These are phyloP conservation scores for Cephalopterus ornatus DNA, from an alignment of 2,113 vertebrate genomes.

Conservation along the genomic window DNA sequence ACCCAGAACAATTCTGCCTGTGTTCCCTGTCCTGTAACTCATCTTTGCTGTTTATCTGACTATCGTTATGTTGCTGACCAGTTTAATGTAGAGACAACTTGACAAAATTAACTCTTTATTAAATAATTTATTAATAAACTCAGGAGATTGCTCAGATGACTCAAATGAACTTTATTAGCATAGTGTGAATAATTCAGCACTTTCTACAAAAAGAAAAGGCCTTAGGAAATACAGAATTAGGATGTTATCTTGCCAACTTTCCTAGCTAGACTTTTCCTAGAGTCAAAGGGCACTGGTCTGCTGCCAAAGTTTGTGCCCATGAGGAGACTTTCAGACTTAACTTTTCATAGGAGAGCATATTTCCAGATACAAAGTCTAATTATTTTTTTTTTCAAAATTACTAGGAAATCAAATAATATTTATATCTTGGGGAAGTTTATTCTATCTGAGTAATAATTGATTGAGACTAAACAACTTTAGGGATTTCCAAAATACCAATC, in stretches of 20 bases:
- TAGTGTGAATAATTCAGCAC: conserved; percentile 35
- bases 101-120: background rate
- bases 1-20: background rate
- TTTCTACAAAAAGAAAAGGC: background rate
- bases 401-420: background rate
- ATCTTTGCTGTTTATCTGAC: background rate
- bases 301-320: background rate
- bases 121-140: conserved; percentile 45
- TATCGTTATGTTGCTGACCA: background rate
- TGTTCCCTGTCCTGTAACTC: background rate
- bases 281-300: background rate
- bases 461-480: background rate
- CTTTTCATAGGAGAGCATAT: background rate
- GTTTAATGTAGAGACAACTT: background rate
- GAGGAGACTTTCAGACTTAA: background rate
- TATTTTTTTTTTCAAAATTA: background rate
- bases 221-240: background rate
- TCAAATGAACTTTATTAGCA: conserved; percentile 40
- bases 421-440: background rate
- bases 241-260: background rate
- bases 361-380: background rate
- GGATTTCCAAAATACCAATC: background rate
- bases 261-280: background rate
- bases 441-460: background rate
- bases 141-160: background rate